These are phyloP conservation scores for Ecliptopera silaceata DNA, from an alignment of 2,888 invertebrate species.

Conservation along the genomic window DNA sequence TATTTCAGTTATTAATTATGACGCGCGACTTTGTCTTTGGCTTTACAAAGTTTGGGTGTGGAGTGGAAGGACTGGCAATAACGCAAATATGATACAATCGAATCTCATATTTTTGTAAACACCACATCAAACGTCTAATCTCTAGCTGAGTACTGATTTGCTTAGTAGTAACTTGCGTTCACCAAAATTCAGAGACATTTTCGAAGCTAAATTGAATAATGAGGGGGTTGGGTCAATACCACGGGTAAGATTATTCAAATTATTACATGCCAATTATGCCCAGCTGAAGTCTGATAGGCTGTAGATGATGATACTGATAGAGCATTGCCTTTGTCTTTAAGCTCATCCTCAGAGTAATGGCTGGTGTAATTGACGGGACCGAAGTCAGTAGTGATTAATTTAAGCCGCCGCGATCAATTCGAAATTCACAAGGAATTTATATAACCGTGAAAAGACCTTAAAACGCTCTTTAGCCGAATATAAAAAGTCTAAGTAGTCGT, in stretches of 20 bases:
- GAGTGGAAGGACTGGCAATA: no score
- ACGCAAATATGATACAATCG: no score
- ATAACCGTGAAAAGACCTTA: conserved; percentile 18
- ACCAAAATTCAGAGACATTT: no score
- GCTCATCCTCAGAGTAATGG: conserved; percentile 54
- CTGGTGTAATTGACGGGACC: conserved; percentile 59
- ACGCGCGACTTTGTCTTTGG: conserved; percentile 14
- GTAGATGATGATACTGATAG: conserved; percentile 9
- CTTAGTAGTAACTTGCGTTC: no score
- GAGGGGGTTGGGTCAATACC: no score
- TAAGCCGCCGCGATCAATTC: conserved; percentile 53
- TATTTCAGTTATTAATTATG: conserved; percentile 36
- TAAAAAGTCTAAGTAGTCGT: conserved; percentile 15
- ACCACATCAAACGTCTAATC: no score
- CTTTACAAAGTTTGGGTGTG: conserved; percentile 5
- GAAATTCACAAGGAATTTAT: conserved; percentile 48
- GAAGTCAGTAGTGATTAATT: conserved; percentile 64
- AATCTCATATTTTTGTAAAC: no score
- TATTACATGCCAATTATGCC: not conserved
- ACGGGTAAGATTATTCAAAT: not conserved
- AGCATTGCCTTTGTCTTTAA: conserved; percentile 39
- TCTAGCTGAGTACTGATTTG: no score
- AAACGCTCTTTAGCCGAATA: conserved; percentile 3
- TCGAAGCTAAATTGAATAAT: no score
- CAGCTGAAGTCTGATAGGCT: not conserved